Base-by-base conservation (phyloP, 2,888 invertebrate genomes). In the Oxyteleia sp. region DNA sequence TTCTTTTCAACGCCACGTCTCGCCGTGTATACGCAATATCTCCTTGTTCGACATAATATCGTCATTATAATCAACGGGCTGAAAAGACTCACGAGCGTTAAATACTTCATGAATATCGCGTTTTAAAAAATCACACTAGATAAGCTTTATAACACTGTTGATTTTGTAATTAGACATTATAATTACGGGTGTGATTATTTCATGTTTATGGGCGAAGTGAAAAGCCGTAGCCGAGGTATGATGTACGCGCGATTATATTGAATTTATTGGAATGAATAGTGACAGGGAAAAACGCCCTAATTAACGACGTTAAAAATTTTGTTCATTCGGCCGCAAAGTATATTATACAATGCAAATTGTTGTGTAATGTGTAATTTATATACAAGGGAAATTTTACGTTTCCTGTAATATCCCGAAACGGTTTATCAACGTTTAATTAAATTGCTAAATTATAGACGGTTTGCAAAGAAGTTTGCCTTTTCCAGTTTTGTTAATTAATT, bases 31-130 rank as follows among this genome's bases (percentile, higher is more conserved):
- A 55, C 57, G 59, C 66, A 64, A 49, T 66, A 72, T 66, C 64
- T 71, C 63, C 61, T 57, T 64, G 57, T 82, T 82, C 82, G 82
- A 76, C 76, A 76, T 78, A 82, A 76, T 76, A 64, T 82, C 76
- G 82, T 78, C 76, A 78, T 82, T 78, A 78, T 57, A 68, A 76
- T 76, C 63, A 75, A 76, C 76, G 76, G 71, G 76, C 59, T 75
- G 72, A 64, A 76, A 63, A 66, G 57, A 47, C 71, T 79, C 47
- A 61, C 55, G 29, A 45, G 47, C 63, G 64, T 79, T 79, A 79
- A 79, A 79, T 55, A 13, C 32, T 49, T 64, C 49, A 49, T 61
- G 59, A 69, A 68, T 38, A 38, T 41, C 15, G 11, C 64, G 38
- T 41, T 49, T 20, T 43, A n/a, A 78, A 78, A 78, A 69, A 26